Conservation (phyloP, 1,140 invertebrate genomes). For the Phthorimaea operculella region DNA sequence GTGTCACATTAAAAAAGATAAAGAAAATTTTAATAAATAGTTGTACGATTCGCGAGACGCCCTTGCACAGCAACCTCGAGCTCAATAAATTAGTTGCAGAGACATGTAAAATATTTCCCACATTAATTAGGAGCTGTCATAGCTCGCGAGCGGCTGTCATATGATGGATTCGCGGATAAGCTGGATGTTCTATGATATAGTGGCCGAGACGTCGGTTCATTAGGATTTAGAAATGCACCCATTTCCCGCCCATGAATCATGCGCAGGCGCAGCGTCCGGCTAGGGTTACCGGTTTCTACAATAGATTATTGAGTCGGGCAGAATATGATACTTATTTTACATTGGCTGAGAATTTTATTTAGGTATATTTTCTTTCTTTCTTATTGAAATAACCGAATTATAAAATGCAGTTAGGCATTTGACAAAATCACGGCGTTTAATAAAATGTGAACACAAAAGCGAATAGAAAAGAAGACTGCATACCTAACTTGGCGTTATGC, state of each 20-base stretch:
- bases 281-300: neutral
- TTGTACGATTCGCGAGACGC: neutral
- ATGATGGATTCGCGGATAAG: slow-evolving; percentile 1
- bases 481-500: too few relatives aligned
- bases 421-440: too few relatives aligned
- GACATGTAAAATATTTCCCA: slow-evolving; percentile 1
- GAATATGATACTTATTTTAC: too few relatives aligned
- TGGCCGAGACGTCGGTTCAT: neutral
- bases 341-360: too few relatives aligned
- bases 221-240: slow-evolving; percentile 6
- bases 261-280: neutral
- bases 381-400: too few relatives aligned
- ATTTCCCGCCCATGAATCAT: slow-evolving; percentile 5
- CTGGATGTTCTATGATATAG: neutral
- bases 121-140: neutral
- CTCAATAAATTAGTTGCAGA: neutral
- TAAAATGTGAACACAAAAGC: too few relatives aligned
- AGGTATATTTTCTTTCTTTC: too few relatives aligned
- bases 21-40: neutral
- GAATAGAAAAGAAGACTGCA: too few relatives aligned
- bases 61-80: neutral
- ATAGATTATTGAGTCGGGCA: too few relatives aligned
- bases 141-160: neutral
- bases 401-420: too few relatives aligned
- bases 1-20: neutral